phyloP scores from a whole-genome alignment of 2,888 invertebrate genomes.

The Lochmaea crataegi region DNA sequence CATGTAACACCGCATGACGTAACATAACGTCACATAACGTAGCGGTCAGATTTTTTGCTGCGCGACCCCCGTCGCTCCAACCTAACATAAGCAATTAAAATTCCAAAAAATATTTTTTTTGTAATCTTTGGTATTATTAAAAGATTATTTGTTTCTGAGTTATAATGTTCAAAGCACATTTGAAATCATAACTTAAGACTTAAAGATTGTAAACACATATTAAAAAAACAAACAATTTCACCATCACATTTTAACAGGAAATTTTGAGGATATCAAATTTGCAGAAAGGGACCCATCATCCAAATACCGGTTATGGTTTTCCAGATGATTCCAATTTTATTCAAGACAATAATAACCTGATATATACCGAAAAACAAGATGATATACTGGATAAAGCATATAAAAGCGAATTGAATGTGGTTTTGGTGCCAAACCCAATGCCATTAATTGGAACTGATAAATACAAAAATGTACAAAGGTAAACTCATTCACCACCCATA shows the following conservation, averaged over 20 bases:
- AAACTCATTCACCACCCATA: not conserved
- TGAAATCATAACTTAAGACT: not conserved
- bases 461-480: constrained; percentile 60
- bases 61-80: no score
- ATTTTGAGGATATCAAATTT: constrained; percentile 56
- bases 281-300: constrained; percentile 48
- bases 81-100: no score
- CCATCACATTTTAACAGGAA: constrained; percentile 48
- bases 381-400: constrained; percentile 55
- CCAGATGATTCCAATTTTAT: constrained; percentile 33
- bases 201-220: not conserved
- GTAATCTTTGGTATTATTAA: no score
- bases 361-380: constrained; percentile 41
- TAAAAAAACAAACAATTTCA: constrained; percentile 4
- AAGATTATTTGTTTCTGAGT: no score
- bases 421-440: constrained; percentile 65
- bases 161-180: no score
- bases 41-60: no score
- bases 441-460: constrained; percentile 64
- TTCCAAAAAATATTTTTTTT: no score
- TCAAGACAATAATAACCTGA: constrained; percentile 30
- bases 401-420: constrained; percentile 64
- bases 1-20: no score
- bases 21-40: no score
- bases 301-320: constrained; percentile 26